These are phyloP conservation scores for Antidorcas marsupialis DNA, from an alignment of 2,113 vertebrate genomes.

Conservation along the genomic window DNA sequence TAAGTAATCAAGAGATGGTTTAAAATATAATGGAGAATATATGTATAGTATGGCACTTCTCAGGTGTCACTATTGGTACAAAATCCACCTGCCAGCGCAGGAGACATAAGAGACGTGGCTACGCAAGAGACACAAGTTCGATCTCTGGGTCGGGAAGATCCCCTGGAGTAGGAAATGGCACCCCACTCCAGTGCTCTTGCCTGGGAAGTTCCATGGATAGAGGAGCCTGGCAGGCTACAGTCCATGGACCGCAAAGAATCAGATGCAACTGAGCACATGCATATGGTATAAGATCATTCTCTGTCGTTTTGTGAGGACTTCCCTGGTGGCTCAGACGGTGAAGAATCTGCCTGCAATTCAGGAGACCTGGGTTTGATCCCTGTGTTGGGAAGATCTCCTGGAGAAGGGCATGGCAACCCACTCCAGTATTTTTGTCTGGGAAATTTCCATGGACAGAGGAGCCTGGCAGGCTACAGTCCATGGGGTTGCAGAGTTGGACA, in stretches of 20 bases:
- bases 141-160: background rate
- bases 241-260: background rate
- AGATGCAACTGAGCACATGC: background rate
- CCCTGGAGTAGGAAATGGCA: background rate
- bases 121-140: background rate
- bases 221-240: background rate
- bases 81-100: background rate
- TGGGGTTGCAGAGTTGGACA: background rate
- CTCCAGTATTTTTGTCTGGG: background rate
- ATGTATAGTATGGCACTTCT: background rate
- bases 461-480: background rate
- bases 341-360: background rate
- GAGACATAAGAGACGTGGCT: background rate
- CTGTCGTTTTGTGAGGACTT: background rate
- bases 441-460: background rate
- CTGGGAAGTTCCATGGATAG: background rate
- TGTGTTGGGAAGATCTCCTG: background rate
- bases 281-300: background rate
- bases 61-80: background rate
- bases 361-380: background rate
- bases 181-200: background rate
- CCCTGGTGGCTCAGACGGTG: background rate
- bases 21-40: background rate
- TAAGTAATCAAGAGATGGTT: background rate
- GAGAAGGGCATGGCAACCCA: background rate